A percentile compares a stretch with the other conserved stretches of the same genome.
These are phyloP conservation scores for Condylura cristata DNA, from an alignment of 2,113 vertebrate genomes.

Conservation along the genomic window DNA sequence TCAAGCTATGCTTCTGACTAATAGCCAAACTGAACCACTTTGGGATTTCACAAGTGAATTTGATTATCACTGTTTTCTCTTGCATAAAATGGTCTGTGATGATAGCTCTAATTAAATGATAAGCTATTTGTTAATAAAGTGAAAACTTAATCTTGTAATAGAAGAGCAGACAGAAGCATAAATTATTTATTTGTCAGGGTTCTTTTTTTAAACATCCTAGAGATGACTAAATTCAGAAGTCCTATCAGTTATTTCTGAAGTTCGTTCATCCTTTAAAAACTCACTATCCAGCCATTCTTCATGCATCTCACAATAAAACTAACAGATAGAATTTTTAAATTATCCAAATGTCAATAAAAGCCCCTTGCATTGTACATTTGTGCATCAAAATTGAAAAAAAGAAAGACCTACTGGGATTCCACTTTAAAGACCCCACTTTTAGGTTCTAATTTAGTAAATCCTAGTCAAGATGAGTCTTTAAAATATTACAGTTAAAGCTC, in stretches of 20 bases:
- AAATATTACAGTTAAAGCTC: neutral
- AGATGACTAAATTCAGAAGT: conserved; percentile 3
- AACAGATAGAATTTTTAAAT: neutral
- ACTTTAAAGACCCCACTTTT: neutral
- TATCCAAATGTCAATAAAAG: neutral
- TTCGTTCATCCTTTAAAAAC: conserved; percentile 1
- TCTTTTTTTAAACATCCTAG: neutral
- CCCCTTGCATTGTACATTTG: neutral
- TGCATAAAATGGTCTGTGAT: neutral
- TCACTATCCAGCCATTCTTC: neutral
- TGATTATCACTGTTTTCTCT: conserved; percentile 51
- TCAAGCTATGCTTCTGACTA: conserved; percentile 5
- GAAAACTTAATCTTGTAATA: conserved; percentile 6
- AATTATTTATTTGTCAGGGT: neutral
- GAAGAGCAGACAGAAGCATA: neutral
- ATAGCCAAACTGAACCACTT: conserved; percentile 26
- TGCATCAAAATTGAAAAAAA: neutral
- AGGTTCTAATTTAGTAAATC: neutral
- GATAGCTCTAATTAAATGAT: conserved; percentile 30
- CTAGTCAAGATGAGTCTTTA: neutral
- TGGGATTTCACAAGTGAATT: conserved; percentile 43
- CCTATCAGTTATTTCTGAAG: neutral
- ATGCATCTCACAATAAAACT: neutral
- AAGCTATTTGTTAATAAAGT: conserved; percentile 22
- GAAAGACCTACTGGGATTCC: neutral